phyloP scores from a whole-genome alignment of 2,113 vertebrate species.

The Indri indri region DNA sequence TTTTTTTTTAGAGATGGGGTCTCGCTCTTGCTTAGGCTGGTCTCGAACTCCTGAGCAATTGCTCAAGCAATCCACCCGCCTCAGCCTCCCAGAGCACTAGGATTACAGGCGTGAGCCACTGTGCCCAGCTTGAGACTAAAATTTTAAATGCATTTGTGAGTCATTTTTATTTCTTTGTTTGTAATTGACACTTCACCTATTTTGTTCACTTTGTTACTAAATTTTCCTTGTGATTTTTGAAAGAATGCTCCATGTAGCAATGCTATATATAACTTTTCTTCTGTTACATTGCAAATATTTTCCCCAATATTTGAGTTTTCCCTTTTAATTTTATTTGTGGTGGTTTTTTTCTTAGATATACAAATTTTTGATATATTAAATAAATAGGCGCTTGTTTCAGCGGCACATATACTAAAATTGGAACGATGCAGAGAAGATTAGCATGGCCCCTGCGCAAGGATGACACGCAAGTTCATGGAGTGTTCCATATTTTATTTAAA shows the following conservation, averaged over 20 bases:
- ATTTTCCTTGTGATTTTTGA: not conserved
- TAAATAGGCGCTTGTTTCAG: not conserved
- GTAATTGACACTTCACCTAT: not conserved
- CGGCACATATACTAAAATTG: too few relatives aligned
- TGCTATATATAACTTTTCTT: not conserved
- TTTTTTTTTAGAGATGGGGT: not conserved
- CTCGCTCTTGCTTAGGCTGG: not conserved
- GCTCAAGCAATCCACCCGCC: not conserved
- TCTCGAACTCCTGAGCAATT: not conserved
- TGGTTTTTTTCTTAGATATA: not conserved
- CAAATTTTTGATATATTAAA: not conserved
- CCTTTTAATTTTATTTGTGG: slow-evolving; percentile 1
- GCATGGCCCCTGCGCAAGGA: too few relatives aligned
- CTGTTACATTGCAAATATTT: not conserved
- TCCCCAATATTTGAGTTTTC: not conserved
- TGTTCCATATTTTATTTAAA: too few relatives aligned
- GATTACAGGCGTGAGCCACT: not conserved
- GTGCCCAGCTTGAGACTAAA: not conserved
- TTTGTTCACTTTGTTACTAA: not conserved
- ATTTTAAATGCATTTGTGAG: not conserved
- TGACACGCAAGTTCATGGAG: too few relatives aligned
- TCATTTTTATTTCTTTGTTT: not conserved
- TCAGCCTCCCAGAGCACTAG: not conserved
- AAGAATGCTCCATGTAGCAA: not conserved
- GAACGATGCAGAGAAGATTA: too few relatives aligned